Percentiles rank a stretch among this genome's conserved stretches.
phyloP scores from a whole-genome alignment of 2,797 vertebrate species.

The Neostethus bicornis region DNA sequence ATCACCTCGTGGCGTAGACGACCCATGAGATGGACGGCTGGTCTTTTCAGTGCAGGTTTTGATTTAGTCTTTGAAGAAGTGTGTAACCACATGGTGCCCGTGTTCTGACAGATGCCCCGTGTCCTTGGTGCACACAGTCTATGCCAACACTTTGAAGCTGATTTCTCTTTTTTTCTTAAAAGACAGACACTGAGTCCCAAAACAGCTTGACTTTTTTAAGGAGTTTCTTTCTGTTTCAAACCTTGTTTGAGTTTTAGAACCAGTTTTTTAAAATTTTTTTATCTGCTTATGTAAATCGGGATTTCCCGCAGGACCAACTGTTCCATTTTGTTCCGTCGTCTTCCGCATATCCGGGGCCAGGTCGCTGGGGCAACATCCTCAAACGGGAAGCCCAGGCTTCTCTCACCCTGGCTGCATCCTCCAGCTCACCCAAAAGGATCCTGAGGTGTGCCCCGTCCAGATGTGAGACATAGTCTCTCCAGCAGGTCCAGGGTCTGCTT shows the following conservation, averaged over 20 bases:
- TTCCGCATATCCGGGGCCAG: too few species aligned
- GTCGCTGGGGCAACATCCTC: too few species aligned
- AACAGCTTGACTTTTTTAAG: constrained; percentile 21
- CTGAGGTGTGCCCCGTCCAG: too few species aligned
- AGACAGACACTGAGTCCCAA: constrained; percentile 44
- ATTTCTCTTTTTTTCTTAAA: constrained; percentile 35
- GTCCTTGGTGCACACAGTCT: constrained; percentile 36
- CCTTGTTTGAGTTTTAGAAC: constrained; percentile 24
- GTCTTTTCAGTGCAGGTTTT: constrained; percentile 27
- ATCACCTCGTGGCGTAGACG: constrained; percentile 14
- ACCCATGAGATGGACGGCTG: constrained; percentile 39
- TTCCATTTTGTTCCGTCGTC: too few species aligned
- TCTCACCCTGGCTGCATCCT: too few species aligned
- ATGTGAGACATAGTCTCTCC: too few species aligned
- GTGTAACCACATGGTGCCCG: constrained; percentile 37
- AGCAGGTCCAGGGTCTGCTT: too few species aligned
- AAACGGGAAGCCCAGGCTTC: too few species aligned
- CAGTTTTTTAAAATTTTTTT: constrained; percentile 13
- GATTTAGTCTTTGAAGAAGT: constrained; percentile 58
- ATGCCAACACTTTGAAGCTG: constrained; percentile 52
- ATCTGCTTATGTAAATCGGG: constrained; percentile 8
- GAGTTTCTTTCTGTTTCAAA: constrained; percentile 12
- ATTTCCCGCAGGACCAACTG: too few species aligned
- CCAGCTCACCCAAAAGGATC: too few species aligned
- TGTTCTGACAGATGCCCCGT: constrained; percentile 42